Evolutionary conservation across 2,113 vertebrate species (phyloP), one percentile per base, ranked within the genome.

Genomic region (Lycocorax pyrrhopterus): DNA sequence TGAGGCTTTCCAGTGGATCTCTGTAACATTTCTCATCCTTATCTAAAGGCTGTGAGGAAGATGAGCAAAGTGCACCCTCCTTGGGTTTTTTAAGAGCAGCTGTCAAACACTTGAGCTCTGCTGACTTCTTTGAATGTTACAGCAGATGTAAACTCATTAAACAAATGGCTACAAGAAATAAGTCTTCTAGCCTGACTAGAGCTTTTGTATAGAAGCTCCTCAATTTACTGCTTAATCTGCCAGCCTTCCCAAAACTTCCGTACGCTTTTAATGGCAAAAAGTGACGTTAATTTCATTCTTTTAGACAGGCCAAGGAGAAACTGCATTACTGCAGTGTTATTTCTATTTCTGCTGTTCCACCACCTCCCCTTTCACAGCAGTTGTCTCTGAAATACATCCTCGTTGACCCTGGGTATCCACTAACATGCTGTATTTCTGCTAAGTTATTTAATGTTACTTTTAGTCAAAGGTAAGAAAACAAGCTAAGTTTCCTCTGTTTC

Each of bases 111-210:
- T 89, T 84, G 86, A 86, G 81, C 67, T 75, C 49, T 55, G 9
- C 27, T 37, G 90, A 71, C 85, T 91, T 53, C 84, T 93, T 95
- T 93, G 74, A 87, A 87, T 88, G 76, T 82, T 37, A 12, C 77
- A 87, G 75, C 41, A 82, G 95, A 95, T 94, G 64, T 58, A 92
- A 95, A 79, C 74, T 94, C 93, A 78, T 94, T 85, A 92, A 95
- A 96, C 91, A 92, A 93, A 92, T 69, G 81, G 83, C 87, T 87
- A 76, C 71, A 93, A 93, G 88, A 69, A 91, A 21, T 35, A 78
- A 82, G 83, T 80, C 80, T 80, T 74, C 43, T 41, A 93, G 92
- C 26, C 84, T 86, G 33, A 84, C 58, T 35, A 27, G 68, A 82
- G 68, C 55, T 91, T 89, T 90, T 93, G 49, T 92, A 49, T 78